Percentiles rank a stretch among this genome's conserved stretches.
Evolutionary conservation across 2,888 invertebrate genomes (phyloP).

Genomic region (Drosophila rellima): DNA sequence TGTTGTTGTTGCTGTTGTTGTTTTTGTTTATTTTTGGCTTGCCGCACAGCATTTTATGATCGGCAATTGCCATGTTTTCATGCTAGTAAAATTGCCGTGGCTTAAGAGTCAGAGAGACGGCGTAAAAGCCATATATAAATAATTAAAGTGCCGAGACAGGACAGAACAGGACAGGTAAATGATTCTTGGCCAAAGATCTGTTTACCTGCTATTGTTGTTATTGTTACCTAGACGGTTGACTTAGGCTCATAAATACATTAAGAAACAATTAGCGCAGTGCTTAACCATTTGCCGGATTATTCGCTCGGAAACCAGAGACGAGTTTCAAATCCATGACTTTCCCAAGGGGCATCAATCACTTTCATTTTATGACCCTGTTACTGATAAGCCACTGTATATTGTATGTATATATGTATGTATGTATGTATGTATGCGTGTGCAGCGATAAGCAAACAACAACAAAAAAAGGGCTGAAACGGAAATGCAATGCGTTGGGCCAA

Average conservation of each 20-base stretch:
- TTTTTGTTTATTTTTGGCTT: slow-evolving; percentile 44
- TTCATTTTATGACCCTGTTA: slow-evolving; percentile 64
- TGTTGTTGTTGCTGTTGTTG: slow-evolving; percentile 30
- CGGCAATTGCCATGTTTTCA: slow-evolving; percentile 49
- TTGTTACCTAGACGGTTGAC: slow-evolving; percentile 24
- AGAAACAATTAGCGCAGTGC: slow-evolving; percentile 70
- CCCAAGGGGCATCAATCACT: slow-evolving; percentile 55
- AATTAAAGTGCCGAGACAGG: slow-evolving; percentile 47
- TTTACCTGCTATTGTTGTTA: slow-evolving; percentile 9
- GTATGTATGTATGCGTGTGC: not conserved
- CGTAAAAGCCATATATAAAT: slow-evolving; percentile 16
- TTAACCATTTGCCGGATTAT: slow-evolving; percentile 44
- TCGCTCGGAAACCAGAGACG: slow-evolving; percentile 23
- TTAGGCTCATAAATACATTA: slow-evolving; percentile 65
- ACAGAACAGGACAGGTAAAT: slow-evolving; percentile 23
- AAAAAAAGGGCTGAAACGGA: slow-evolving; percentile 53
- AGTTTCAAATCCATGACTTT: not conserved
- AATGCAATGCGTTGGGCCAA: slow-evolving; percentile 28
- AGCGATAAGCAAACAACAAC: slow-evolving; percentile 49
- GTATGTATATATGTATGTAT: not conserved
- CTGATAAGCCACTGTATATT: slow-evolving; percentile 38
- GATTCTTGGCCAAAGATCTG: slow-evolving; percentile 29
- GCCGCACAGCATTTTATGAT: slow-evolving; percentile 57
- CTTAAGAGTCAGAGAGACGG: slow-evolving; percentile 60
- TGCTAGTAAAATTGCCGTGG: slow-evolving; percentile 31